Conservation (phyloP, 2,888 invertebrate species). For the Lasioglossum morio region DNA sequence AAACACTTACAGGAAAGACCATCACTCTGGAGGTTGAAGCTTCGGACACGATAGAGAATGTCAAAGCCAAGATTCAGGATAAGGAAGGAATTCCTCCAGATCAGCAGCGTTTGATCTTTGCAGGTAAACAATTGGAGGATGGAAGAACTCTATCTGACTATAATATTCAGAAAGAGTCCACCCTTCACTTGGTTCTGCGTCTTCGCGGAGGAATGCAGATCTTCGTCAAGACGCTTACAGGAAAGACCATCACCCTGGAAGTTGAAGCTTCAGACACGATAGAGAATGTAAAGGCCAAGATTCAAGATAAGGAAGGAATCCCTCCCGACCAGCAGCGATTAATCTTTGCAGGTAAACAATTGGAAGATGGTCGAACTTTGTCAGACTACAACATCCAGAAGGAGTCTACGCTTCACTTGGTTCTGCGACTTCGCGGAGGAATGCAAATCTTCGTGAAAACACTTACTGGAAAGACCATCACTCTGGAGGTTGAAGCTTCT, state of each 20-base stretch:
- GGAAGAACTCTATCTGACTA: constrained; percentile 54
- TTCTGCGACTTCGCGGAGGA: not conserved
- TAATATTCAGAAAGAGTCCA: constrained; percentile 35
- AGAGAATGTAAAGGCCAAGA: not conserved
- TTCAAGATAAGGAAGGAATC: not conserved
- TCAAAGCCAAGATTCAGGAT: constrained; percentile 26
- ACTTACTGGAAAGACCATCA: not conserved
- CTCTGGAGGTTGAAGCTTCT: not conserved
- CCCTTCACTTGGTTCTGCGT: too few relatives aligned
- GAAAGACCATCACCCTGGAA: too few relatives aligned
- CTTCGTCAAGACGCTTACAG: too few relatives aligned
- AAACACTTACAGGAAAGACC: constrained; percentile 34
- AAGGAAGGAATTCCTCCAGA: constrained; percentile 45
- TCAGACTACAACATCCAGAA: not conserved
- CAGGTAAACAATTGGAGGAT: constrained; percentile 58
- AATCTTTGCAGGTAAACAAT: not conserved
- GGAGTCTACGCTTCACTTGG: not conserved
- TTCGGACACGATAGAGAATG: too few relatives aligned
- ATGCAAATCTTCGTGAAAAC: not conserved
- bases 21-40: too few relatives aligned
- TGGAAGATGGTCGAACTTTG: not conserved
- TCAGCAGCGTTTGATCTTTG: constrained; percentile 47
- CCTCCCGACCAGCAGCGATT: not conserved
- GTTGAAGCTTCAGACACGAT: too few relatives aligned
- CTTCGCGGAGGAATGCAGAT: too few relatives aligned